Base-by-base conservation (phyloP, 1,140 invertebrate genomes). In the Drosophila mayri region DNA sequence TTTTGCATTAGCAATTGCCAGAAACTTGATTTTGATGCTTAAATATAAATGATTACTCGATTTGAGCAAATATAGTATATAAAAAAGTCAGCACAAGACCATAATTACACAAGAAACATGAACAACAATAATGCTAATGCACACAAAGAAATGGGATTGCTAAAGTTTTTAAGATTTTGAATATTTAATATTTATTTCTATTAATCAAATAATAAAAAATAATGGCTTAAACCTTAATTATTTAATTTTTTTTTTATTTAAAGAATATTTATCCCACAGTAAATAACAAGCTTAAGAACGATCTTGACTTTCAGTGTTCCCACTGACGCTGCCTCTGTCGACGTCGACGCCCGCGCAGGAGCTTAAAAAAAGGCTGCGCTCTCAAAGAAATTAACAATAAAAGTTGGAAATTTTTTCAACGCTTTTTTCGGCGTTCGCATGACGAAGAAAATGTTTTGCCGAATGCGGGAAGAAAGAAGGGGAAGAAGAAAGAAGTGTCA, bases 11-110 rank as follows among this genome's bases (percentile, higher is more conserved):
- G 84, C 61, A 85, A 81, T 86, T 86, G 78, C 75, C 49, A 55
- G 18, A 85, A 85, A 86, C 82, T 86, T 86, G 82, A 86, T 85
- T 85, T 71, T 60, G 82, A 85, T 86, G 82, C 82, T 85, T 86
- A 86, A 85, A 85, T 70, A 85, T 81, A 85, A 85, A 78, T 71
- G 67, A 86, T 85, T 86, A 79, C 82, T 77, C 78, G 82, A 67
- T 64, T 79, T 70, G 62, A 71, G 68, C 72, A 76, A 70, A 85
- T 38, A 57, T 55, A 49, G 28, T 54, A 54, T 54, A 54, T 37
- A 54, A 55, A 35, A 61, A 40, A 57, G 58, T 25, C 57, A 43
- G 3, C 65, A 35, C 35, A 20, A 40, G 40, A 60, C 50, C 64
- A 57, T 57, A 68, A 57, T 68, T 68, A 68, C 60, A 57, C 32